These are phyloP conservation scores for Heliconius eleuchia DNA, from an alignment of 1,140 invertebrate species.

Conservation along the genomic window DNA sequence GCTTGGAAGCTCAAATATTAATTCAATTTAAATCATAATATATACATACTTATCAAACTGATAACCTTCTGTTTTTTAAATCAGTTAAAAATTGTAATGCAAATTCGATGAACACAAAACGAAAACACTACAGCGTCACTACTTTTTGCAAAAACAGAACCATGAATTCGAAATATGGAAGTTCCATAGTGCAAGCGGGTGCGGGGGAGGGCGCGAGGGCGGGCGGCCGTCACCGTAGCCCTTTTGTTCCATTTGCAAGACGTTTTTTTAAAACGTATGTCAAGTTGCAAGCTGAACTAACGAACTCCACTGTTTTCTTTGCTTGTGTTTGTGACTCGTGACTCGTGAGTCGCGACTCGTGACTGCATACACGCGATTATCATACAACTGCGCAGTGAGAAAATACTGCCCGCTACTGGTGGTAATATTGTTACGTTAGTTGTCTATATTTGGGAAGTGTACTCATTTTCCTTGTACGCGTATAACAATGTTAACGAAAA, in stretches of 20 bases:
- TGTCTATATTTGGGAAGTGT: no score
- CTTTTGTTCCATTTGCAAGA: conserved; percentile 17
- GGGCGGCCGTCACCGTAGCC: background rate
- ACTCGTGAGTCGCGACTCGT: background rate
- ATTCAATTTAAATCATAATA: no score
- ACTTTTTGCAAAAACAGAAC: background rate
- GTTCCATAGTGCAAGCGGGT: no score
- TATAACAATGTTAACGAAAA: no score
- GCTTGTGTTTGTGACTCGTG: background rate
- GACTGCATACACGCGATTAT: background rate
- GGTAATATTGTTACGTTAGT: no score
- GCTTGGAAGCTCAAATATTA: no score
- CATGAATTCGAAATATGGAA: background rate
- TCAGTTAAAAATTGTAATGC: background rate
- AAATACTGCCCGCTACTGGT: no score
- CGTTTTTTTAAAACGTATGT: conserved; percentile 15
- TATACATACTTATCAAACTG: no score
- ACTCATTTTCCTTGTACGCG: no score
- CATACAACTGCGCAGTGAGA: background rate
- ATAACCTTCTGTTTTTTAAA: no score
- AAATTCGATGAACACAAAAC: background rate
- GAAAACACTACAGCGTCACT: background rate
- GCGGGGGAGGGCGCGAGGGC: no score
- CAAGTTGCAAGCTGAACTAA: conserved; percentile 19
- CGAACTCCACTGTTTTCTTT: conserved; percentile 12